Evolutionary conservation across 2,888 invertebrate genomes (phyloP).

Genomic region (Nowickia ferox): DNA sequence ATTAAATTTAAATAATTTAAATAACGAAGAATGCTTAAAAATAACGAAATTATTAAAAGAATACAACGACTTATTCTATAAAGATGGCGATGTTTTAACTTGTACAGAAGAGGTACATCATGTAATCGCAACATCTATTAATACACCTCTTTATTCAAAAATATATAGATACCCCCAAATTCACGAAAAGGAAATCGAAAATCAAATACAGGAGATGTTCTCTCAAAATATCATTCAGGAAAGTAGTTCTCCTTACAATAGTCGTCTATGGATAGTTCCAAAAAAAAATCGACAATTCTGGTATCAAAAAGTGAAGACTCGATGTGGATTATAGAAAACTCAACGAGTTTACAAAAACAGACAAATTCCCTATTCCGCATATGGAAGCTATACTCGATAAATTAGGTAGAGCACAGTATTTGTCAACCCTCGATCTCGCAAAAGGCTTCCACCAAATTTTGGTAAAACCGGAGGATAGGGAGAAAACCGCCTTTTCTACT

Average conservation of each 20-base stretch:
- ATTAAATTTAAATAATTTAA: constrained; percentile 45
- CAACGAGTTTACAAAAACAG: neutral
- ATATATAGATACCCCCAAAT: constrained; percentile 34
- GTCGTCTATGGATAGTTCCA: too few relatives aligned
- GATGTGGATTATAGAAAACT: too few relatives aligned
- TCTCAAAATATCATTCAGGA: too few relatives aligned
- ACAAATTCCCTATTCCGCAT: constrained; percentile 43
- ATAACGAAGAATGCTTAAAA: constrained; percentile 23
- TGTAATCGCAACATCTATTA: constrained; percentile 48
- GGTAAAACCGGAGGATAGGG: neutral
- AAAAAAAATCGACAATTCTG: too few relatives aligned
- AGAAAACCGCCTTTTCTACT: constrained; percentile 9
- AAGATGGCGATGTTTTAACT: constrained; percentile 43
- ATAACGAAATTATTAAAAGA: constrained; percentile 29
- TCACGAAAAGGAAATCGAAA: too few relatives aligned
- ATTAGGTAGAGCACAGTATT: neutral
- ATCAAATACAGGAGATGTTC: too few relatives aligned
- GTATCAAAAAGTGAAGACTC: too few relatives aligned
- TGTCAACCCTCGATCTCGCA: neutral
- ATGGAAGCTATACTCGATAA: constrained; percentile 13
- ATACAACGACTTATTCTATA: constrained; percentile 42
- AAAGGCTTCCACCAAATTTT: constrained; percentile 17
- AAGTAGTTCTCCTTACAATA: too few relatives aligned
- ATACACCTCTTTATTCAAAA: too few relatives aligned
- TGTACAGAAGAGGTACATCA: constrained; percentile 45